Percentiles rank a stretch among this genome's conserved stretches.
These are phyloP conservation scores for Pteria penguin DNA, from an alignment of 2,888 invertebrate species.

Conservation along the genomic window DNA sequence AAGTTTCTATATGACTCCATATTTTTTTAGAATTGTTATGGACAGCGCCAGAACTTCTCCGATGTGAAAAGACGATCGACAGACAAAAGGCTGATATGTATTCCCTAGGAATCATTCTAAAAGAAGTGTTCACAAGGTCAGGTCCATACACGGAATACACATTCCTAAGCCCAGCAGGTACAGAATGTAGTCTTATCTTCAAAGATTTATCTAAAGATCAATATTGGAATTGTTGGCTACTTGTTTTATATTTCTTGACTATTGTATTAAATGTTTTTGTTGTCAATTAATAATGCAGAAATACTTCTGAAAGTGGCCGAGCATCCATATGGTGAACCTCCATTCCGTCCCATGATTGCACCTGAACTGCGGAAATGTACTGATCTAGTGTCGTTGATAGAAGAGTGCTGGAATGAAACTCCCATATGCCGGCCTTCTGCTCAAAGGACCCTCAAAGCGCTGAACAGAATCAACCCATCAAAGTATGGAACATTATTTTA, in stretches of 20 bases:
- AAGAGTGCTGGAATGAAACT: constrained; percentile 72
- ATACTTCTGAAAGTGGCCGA: constrained; percentile 59
- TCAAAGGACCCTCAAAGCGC: constrained; percentile 60
- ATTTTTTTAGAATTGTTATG: constrained; percentile 63
- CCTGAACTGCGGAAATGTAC: constrained; percentile 57
- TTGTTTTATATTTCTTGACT: neutral
- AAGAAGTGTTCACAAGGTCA: constrained; percentile 71
- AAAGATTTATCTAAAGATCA: too few species aligned
- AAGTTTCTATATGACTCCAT: neutral
- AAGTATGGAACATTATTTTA: constrained; percentile 61
- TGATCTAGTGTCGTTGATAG: constrained; percentile 63
- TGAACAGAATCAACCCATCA: constrained; percentile 67
- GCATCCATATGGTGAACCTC: constrained; percentile 38
- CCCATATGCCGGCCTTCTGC: constrained; percentile 62
- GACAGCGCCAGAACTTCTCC: constrained; percentile 71
- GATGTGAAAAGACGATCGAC: constrained; percentile 58
- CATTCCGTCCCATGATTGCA: constrained; percentile 64
- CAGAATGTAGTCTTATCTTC: neutral
- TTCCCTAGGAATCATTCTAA: constrained; percentile 69
- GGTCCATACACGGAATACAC: constrained; percentile 70
- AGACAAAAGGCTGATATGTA: constrained; percentile 70
- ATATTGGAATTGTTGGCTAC: too few species aligned
- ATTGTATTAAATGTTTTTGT: neutral
- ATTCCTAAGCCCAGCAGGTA: constrained; percentile 45
- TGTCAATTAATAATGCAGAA: constrained; percentile 45